Percentiles rank a stretch among this genome's conserved stretches.
These are phyloP conservation scores for Brachypteracias leptosomus DNA, from an alignment of 2,113 vertebrate species.

Conservation along the genomic window DNA sequence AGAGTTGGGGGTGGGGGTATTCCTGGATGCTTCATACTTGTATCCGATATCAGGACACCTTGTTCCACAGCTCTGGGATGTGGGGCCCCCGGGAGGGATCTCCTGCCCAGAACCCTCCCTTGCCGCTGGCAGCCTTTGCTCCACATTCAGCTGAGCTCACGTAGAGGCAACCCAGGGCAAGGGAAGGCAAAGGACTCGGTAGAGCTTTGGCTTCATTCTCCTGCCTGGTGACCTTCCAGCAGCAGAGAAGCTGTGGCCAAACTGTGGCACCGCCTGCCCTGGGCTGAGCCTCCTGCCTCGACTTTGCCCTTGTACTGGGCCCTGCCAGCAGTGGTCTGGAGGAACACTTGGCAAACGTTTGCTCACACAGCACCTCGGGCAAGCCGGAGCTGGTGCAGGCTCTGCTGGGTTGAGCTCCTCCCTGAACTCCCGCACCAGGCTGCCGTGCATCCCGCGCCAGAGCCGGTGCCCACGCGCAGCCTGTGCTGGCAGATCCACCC, in stretches of 20 bases:
- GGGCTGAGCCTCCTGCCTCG: too few relatives aligned
- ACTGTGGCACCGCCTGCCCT: rapidly evolving
- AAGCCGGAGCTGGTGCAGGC: rapidly evolving
- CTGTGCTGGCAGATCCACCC: rapidly evolving
- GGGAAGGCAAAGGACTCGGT: neutral
- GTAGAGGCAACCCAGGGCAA: neutral
- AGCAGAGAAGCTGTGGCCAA: neutral
- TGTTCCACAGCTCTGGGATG: neutral
- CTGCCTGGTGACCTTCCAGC: neutral
- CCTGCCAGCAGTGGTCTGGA: rapidly evolving
- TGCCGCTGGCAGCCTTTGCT: neutral
- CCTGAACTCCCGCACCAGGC: rapidly evolving
- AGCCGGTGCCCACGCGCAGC: rapidly evolving
- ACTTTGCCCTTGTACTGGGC: too few relatives aligned
- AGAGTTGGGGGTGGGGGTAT: rapidly evolving
- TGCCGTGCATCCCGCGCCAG: rapidly evolving
- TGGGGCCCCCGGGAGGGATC: rapidly evolving
- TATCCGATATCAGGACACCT: too few relatives aligned
- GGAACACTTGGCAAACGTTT: neutral
- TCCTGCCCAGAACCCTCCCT: too few relatives aligned
- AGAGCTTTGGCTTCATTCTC: neutral
- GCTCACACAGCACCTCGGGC: rapidly evolving
- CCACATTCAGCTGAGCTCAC: rapidly evolving
- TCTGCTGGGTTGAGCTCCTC: rapidly evolving
- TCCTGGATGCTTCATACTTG: rapidly evolving